Evolutionary conservation across 1,140 invertebrate species (phyloP), one percentile per base, ranked within the genome.

Genomic region (Sminthurinus signatus): DNA sequence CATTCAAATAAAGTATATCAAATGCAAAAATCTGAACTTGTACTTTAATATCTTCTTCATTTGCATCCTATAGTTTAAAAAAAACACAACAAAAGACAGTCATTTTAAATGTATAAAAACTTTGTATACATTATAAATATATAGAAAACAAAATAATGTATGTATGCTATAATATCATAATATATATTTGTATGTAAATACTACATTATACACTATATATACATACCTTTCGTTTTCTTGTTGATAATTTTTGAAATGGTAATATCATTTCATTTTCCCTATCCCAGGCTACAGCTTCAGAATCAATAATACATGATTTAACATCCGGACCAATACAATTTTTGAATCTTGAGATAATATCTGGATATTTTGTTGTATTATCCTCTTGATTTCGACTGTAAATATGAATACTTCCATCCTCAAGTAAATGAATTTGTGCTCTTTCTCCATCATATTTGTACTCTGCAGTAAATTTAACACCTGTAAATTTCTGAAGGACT

Each of bases 401-500:
- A 64, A 99, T 91, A 36, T 78, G 83, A 1, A 94, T 81, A 17
- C 81, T 80, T 0, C 87, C 85, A 69, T 86, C 79, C 46, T 88
- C 82, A 28, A 80, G 72, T 1, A 86, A 75, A 74, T 94, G 91
- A 70, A 94, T 91, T 84, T 90, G 97, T 3, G 94, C 96, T 74
- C 97, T 80, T 81, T 99, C 97, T 3, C 97, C 97, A 78, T 99
- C 97, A 77, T 99, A 99, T 77, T 99, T 99, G 84, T 88, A 99
- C 81, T 99, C 97, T 76, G 96, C 99, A 2, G 96, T 98, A 74
- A 99, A 99, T 73, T 89, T 86, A 70, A 89, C 79, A 29, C 87
- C 85, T 64, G 96, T 93, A 78, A 99, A 99, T 60, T 93, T 81
- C 54, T 86, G 82, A 2, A 99, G 77, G 17, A 99, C 90, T 78